phyloP scores from a whole-genome alignment of 37 sponge, comb jelly and placozoan genomes.

The Oscarella lobularis region DNA sequence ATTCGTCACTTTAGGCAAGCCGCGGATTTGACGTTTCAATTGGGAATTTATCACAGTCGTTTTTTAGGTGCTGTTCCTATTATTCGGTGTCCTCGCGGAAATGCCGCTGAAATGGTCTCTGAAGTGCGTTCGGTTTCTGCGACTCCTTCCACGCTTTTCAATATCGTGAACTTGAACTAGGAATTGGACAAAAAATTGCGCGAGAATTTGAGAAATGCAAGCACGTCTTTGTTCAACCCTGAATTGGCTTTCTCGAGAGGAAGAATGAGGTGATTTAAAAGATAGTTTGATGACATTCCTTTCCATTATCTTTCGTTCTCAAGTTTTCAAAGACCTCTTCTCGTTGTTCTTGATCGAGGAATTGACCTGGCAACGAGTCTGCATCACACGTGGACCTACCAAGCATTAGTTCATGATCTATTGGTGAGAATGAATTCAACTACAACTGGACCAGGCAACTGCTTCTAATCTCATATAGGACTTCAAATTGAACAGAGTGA shows the following conservation, averaged over 20 bases:
- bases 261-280: not conserved
- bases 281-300: not conserved
- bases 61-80: slow-evolving; percentile 69
- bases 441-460: not conserved
- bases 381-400: slow-evolving; percentile 99
- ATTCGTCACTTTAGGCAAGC: slow-evolving; percentile 77
- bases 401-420: slow-evolving; percentile 85
- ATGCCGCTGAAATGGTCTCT: slow-evolving; percentile 95
- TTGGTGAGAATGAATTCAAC: too few relatives aligned
- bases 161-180: slow-evolving; percentile 1
- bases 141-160: not conserved
- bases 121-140: slow-evolving; percentile 19
- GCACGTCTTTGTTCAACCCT: slow-evolving; percentile 69
- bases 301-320: not conserved
- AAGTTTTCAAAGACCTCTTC: slow-evolving; percentile 82
- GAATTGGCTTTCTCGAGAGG: slow-evolving; percentile 12
- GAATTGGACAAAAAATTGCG: slow-evolving; percentile 74
- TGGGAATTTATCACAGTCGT: not conserved
- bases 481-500: slow-evolving; percentile 55
- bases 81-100: slow-evolving; percentile 90
- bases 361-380: slow-evolving; percentile 87
- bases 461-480: slow-evolving; percentile 19
- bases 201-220: slow-evolving; percentile 79
- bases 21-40: not conserved
- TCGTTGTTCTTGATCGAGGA: slow-evolving; percentile 87